Percentiles rank a stretch among this genome's conserved stretches.
These are phyloP conservation scores for Phyto melanocephala DNA, from an alignment of 2,888 invertebrate species.

Conservation along the genomic window DNA sequence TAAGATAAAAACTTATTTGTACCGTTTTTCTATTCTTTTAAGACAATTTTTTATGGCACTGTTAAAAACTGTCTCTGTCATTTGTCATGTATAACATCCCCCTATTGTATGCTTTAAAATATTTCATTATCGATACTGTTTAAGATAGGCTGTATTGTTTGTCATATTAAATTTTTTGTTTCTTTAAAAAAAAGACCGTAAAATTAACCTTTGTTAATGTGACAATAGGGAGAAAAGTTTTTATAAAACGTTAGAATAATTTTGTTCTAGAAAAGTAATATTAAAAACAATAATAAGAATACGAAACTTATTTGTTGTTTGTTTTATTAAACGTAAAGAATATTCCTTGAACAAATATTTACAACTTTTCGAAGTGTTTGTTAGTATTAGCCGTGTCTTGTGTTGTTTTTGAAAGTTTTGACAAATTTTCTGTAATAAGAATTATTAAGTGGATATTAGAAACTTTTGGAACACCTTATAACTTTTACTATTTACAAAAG, in stretches of 20 bases:
- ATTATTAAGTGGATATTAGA: not conserved
- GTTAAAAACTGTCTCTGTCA: not conserved
- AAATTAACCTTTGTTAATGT: not conserved
- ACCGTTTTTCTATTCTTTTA: not conserved
- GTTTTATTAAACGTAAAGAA: no score
- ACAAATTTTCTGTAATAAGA: not conserved
- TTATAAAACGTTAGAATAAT: no score
- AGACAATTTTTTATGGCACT: not conserved
- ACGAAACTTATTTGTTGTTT: no score
- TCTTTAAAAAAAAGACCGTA: not conserved
- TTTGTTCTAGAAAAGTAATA: no score
- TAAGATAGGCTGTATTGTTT: conserved; percentile 9
- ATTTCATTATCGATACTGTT: not conserved
- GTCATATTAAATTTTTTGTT: not conserved
- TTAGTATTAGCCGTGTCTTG: no score
- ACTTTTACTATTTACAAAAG: not conserved
- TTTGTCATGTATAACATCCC: not conserved
- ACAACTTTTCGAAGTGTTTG: not conserved
- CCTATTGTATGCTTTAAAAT: conserved; percentile 14
- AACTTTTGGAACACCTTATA: not conserved
- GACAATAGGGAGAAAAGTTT: not conserved
- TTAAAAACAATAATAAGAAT: no score
- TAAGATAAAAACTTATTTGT: not conserved
- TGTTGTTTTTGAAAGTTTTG: not conserved
- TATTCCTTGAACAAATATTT: no score